These are phyloP conservation scores for Nomada ruficornis DNA, from an alignment of 2,888 invertebrate species.

Conservation along the genomic window DNA sequence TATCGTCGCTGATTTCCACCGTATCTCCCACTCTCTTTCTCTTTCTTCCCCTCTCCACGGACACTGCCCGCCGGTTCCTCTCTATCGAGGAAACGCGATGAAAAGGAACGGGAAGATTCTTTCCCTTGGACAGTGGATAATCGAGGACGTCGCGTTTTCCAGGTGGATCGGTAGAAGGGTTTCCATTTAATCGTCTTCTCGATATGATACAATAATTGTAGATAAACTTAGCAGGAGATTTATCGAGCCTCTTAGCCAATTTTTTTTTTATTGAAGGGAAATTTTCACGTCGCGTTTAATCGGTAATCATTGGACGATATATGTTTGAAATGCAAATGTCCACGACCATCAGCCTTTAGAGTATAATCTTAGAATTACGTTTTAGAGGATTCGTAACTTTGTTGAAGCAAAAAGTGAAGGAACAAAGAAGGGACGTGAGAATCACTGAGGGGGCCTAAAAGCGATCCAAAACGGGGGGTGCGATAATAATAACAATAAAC, in stretches of 20 bases:
- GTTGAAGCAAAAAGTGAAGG: background rate
- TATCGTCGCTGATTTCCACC: slow-evolving; percentile 38
- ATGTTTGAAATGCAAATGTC: too few species aligned
- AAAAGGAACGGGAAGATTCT: slow-evolving; percentile 5
- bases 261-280: too few species aligned
- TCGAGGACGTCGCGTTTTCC: background rate
- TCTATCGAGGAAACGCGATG: slow-evolving; percentile 13
- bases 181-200: background rate
- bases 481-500: slow-evolving; percentile 10
- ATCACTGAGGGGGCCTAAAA: background rate
- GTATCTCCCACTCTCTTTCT: background rate
- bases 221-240: too few species aligned
- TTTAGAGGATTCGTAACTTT: background rate
- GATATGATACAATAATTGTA: too few species aligned
- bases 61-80: background rate
- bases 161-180: background rate
- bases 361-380: too few species aligned
- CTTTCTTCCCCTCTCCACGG: too few species aligned
- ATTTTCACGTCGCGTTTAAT: too few species aligned
- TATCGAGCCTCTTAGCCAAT: too few species aligned
- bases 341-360: too few species aligned
- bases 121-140: background rate
- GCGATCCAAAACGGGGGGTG: background rate
- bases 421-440: background rate
- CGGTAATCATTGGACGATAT: too few species aligned